phyloP scores from a whole-genome alignment of 30 jellyfish, hydroid and myxozoan species.

The Hydractinia symbiolongicarpus region DNA sequence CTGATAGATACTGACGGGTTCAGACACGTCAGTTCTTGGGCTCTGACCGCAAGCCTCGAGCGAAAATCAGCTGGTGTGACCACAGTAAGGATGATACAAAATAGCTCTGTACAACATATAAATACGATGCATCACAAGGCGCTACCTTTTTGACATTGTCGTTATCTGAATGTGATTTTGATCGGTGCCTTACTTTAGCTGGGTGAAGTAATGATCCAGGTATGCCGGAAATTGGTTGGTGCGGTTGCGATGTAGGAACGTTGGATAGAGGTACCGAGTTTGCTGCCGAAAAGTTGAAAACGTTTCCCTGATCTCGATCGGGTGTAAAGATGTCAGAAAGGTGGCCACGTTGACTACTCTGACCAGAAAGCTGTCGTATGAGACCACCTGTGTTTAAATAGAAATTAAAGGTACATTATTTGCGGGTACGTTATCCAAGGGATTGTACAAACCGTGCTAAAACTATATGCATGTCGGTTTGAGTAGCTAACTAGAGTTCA shows the following conservation, averaged over 20 bases:
- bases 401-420: neutral
- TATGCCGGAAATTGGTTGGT: conserved; percentile 43
- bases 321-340: conserved; percentile 23
- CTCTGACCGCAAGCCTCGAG: too few relatives aligned
- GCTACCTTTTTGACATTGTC: conserved; percentile 22
- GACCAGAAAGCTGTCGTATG: conserved; percentile 26
- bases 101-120: too few relatives aligned
- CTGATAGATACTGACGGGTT: too few relatives aligned
- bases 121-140: too few relatives aligned
- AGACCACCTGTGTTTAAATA: conserved; percentile 17
- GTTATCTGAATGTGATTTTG: conserved; percentile 83
- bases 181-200: conserved; percentile 57
- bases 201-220: conserved; percentile 50
- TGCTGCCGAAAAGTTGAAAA: conserved; percentile 38
- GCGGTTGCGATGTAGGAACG: conserved; percentile 41
- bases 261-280: conserved; percentile 32
- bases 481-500: too few relatives aligned
- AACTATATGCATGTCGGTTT: too few relatives aligned
- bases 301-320: conserved; percentile 5
- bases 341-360: conserved; percentile 1
- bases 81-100: too few relatives aligned
- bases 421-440: too few relatives aligned
- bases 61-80: too few relatives aligned
- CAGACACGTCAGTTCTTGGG: too few relatives aligned
- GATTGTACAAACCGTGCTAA: too few relatives aligned